These are phyloP conservation scores for Margarornis squamiger DNA, from an alignment of 2,797 vertebrate genomes.

Conservation along the genomic window DNA sequence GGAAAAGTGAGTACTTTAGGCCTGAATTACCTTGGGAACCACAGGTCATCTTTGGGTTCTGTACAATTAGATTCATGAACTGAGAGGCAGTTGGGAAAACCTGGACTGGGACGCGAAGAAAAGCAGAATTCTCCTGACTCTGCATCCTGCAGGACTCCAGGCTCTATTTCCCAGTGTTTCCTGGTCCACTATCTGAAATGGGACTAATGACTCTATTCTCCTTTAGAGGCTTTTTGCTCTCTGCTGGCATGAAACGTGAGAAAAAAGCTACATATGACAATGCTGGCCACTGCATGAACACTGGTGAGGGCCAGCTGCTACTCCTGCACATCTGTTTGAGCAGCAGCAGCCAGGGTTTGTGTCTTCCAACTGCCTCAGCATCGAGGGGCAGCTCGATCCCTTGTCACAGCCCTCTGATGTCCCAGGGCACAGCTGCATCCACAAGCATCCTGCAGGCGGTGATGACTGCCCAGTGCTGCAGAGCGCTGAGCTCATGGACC, in stretches of 20 bases:
- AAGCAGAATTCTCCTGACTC: not conserved
- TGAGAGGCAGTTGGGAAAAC: not conserved
- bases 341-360: not conserved
- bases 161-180: not conserved
- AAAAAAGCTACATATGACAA: not conserved
- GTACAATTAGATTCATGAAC: not conserved
- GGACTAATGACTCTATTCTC: not conserved
- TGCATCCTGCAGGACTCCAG: not conserved
- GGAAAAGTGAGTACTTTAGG: not conserved
- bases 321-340: not conserved
- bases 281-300: not conserved
- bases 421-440: not conserved
- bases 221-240: slow-evolving; percentile 1
- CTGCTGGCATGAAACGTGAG: slow-evolving; percentile 1
- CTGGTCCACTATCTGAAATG: not conserved
- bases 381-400: not conserved
- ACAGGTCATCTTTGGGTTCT: not conserved
- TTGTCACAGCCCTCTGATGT: not conserved
- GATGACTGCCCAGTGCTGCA: not conserved
- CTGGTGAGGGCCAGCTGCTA: not conserved
- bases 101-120: not conserved
- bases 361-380: not conserved
- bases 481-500: not conserved
- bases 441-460: not conserved
- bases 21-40: slow-evolving; percentile 26